Percentiles rank a stretch among this genome's conserved stretches.
phyloP scores from a whole-genome alignment of 2,888 invertebrate genomes.

The Rhyacophila evoluta region DNA sequence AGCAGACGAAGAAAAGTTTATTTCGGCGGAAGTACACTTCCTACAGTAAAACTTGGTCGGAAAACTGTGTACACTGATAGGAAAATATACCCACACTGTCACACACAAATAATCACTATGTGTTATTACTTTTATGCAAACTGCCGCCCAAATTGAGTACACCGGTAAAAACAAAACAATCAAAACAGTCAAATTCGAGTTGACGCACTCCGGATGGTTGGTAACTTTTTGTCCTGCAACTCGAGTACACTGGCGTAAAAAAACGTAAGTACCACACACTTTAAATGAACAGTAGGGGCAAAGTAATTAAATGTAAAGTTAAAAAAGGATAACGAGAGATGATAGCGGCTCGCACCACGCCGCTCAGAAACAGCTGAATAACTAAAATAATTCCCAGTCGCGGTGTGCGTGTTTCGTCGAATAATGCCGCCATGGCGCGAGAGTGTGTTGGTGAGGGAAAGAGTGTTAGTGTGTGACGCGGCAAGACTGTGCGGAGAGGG shows the following conservation, averaged over 20 bases:
- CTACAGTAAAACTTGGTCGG: not conserved
- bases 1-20: not conserved
- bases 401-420: constrained; percentile 39
- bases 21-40: constrained; percentile 1
- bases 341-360: constrained; percentile 43
- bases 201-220: not conserved
- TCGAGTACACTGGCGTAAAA: not conserved
- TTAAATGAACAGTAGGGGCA: not conserved
- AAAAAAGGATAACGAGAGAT: constrained; percentile 36
- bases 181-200: not conserved
- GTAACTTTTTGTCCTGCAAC: not conserved
- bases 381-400: constrained; percentile 46
- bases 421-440: constrained; percentile 32
- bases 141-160: constrained; percentile 18
- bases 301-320: constrained; percentile 14
- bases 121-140: not conserved
- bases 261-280: constrained; percentile 6
- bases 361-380: constrained; percentile 45
- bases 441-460: constrained; percentile 10
- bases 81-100: not conserved
- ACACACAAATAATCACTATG: not conserved
- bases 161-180: constrained; percentile 5
- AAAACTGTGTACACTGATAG: constrained; percentile 7
- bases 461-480: constrained; percentile 17
- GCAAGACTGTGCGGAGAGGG: constrained; percentile 14